phyloP scores from a whole-genome alignment of 2,113 vertebrate species.

The Alosa alosa region DNA sequence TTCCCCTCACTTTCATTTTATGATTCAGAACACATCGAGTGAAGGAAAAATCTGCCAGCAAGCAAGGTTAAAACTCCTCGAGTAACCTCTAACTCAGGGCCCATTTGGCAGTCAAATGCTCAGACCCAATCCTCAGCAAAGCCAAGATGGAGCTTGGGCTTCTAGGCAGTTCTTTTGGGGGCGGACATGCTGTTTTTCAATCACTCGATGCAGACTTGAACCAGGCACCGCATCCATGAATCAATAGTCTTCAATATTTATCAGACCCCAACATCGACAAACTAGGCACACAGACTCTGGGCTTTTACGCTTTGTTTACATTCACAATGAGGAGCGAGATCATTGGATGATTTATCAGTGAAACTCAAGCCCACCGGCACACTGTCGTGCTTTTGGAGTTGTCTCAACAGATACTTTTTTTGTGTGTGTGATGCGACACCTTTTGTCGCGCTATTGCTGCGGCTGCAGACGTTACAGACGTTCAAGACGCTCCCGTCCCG shows the following conservation, averaged over 20 bases:
- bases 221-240: neutral
- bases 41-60: neutral
- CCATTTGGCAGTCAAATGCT: neutral
- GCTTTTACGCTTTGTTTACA: neutral
- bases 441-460: neutral
- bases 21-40: neutral
- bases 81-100: slow-evolving; percentile 1
- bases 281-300: neutral
- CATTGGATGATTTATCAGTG: neutral
- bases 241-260: neutral
- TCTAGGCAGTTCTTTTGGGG: neutral
- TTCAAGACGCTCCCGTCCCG: neutral
- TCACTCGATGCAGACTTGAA: neutral
- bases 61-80: neutral
- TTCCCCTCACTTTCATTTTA: neutral
- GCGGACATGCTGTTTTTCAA: neutral
- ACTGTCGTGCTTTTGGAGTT: neutral
- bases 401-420: neutral
- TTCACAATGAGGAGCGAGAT: neutral
- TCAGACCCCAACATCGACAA: neutral
- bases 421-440: neutral
- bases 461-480: neutral
- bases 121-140: neutral
- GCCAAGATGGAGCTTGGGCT: neutral
- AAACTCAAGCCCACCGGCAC: neutral